Evolutionary conservation across 1,140 invertebrate genomes (phyloP).

Genomic region (Gonioctena quinquepunctata): DNA sequence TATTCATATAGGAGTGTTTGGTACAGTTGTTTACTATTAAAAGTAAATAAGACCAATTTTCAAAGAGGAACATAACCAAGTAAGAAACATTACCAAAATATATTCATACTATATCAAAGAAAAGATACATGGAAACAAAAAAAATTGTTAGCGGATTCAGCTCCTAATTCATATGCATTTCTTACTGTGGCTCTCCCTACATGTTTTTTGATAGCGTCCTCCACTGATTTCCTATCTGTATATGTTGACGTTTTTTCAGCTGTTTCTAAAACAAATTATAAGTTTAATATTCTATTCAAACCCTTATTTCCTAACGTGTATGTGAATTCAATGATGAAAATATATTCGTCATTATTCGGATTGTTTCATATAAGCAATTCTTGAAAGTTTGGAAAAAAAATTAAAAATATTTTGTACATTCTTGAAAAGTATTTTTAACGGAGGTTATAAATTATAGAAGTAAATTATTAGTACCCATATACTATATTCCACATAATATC

Average conservation of each 20-base stretch:
- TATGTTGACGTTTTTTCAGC: no score
- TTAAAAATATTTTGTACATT: background rate
- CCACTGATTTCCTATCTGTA: no score
- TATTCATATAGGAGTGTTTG: no score
- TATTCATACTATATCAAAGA: no score
- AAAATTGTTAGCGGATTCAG: background rate
- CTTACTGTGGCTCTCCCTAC: background rate
- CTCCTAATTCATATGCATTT: background rate
- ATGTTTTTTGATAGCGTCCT: no score
- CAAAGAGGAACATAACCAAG: no score
- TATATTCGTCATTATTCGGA: background rate
- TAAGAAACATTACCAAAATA: no score
- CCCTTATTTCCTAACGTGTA: background rate
- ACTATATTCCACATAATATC: background rate
- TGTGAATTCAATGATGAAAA: background rate
- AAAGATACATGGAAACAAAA: no score
- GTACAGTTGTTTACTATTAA: background rate
- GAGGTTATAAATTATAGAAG: background rate
- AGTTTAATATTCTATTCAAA: background rate
- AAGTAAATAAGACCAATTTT: background rate
- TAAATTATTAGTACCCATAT: background rate
- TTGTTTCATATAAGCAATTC: background rate
- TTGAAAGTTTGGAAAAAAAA: background rate
- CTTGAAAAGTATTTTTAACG: background rate
- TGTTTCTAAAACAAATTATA: background rate